Base-by-base conservation (phyloP, 2,797 vertebrate species). In the Premnoplex brunnescens region DNA sequence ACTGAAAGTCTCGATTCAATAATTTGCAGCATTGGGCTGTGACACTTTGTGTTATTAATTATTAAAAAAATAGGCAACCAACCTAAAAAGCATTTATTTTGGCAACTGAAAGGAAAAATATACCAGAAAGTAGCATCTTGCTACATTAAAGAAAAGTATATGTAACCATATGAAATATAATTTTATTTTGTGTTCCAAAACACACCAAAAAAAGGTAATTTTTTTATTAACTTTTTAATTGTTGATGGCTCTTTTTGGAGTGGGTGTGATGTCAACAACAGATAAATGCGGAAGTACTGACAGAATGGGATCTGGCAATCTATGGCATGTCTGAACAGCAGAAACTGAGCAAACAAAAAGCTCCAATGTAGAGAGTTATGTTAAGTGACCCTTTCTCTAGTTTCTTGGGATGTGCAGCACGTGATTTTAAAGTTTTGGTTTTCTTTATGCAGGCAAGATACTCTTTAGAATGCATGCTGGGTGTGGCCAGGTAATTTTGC, bases 401-500 rank as follows among this genome's bases (percentile, higher is more conserved):
- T 95, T 95, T 93, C 92, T 67, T 81, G 69, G 67, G 91, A 81
- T 81, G 66, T 66, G 89, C 82, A 92, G 85, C 86, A 90, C 11
- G 24, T 88, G 88, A 96, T 91, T 85, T 89, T 93, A 62, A 95
- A 81, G 54, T 77, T 94, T 95, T 75, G 83, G 69, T 67, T 96
- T 93, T 96, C 82, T 89, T 80, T 68, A 68, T 96, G 80, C 88
- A 77, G 88, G 90, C 69, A 77, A 75, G 69, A 56, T 96, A 63
- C 79, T 89, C n/a, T 96, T 96, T n/a, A 96, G 94, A 96, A 86
- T 72, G 71, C 52, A 8, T 54, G 79, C 85, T 94, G 75, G 91
- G 96, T 96, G 77, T 87, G 87, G 75, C 62, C 75, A 84, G 87
- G 37, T 91, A 96, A 73, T 96, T 94, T 97, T 97, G 94, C 95